Conservation (phyloP, 1,140 invertebrate genomes). For the Chlorops oryzae region DNA sequence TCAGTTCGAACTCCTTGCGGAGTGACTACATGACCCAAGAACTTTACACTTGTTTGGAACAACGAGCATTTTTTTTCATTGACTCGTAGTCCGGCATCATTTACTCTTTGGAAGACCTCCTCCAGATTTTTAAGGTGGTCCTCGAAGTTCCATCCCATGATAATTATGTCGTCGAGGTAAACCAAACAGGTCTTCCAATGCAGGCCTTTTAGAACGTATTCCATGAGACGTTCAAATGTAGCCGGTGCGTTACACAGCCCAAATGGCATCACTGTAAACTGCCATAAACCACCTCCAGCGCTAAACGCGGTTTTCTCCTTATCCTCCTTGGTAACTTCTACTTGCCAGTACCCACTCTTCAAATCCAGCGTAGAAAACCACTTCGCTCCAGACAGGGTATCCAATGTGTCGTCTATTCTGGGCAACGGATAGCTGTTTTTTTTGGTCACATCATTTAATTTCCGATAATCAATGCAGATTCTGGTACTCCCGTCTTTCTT, state of each 20-base stretch:
- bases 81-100: neutral
- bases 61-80: conserved; percentile 4
- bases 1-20: no score
- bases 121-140: conserved; percentile 7
- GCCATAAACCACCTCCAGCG: neutral
- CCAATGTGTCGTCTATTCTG: no score
- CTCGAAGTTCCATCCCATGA: conserved; percentile 8
- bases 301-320: conserved; percentile 3
- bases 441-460: no score
- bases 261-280: neutral
- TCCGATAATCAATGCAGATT: no score
- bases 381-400: no score
- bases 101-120: neutral
- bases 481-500: no score
- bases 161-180: conserved; percentile 13
- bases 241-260: neutral
- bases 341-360: conserved; percentile 4
- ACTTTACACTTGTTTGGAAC: no score
- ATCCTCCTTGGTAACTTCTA: neutral
- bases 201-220: conserved; percentile 1
- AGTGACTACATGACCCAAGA: no score
- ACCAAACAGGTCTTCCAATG: conserved; percentile 14
- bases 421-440: no score
- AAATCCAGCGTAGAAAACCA: conserved; percentile 8
- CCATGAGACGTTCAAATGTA: neutral